Evolutionary conservation across 1,140 invertebrate genomes (phyloP).

Genomic region (Zaprionus africanus): DNA sequence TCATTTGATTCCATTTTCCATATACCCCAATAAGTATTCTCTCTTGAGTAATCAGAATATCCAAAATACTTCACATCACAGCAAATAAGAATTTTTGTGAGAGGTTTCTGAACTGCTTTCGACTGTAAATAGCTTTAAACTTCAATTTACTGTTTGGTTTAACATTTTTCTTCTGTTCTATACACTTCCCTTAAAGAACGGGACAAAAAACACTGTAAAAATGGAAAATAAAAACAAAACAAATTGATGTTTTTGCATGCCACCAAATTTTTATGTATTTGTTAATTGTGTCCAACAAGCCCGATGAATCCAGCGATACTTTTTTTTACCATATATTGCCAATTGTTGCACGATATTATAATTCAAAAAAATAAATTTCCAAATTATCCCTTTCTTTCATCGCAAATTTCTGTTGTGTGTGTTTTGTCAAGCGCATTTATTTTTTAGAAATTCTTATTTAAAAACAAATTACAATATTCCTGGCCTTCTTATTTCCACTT

Average conservation of each 20-base stretch:
- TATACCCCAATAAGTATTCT: slow-evolving; percentile 4
- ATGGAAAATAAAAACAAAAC: background rate
- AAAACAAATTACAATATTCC: slow-evolving; percentile 16
- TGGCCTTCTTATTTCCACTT: slow-evolving; percentile 17
- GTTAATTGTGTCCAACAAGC: slow-evolving; percentile 1
- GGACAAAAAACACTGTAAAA: slow-evolving; percentile 28
- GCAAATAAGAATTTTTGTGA: slow-evolving; percentile 71
- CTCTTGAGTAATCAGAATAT: slow-evolving; percentile 61
- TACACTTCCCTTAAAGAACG: slow-evolving; percentile 9
- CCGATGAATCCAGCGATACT: slow-evolving; percentile 2
- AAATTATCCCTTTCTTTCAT: slow-evolving; percentile 26
- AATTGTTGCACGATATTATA: slow-evolving; percentile 48
- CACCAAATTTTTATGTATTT: slow-evolving; percentile 30
- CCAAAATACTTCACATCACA: slow-evolving; percentile 78
- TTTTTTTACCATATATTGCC: slow-evolving; percentile 13
- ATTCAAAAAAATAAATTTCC: background rate
- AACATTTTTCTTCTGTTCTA: slow-evolving; percentile 3
- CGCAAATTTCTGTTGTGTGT: slow-evolving; percentile 34
- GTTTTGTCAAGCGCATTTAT: slow-evolving; percentile 35
- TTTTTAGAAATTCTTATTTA: slow-evolving; percentile 6
- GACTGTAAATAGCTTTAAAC: slow-evolving; percentile 55
- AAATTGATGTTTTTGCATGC: slow-evolving; percentile 49
- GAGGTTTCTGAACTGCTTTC: slow-evolving; percentile 76
- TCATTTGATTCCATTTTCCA: background rate
- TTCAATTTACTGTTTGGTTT: slow-evolving; percentile 14